Evolutionary conservation across 2,888 invertebrate genomes (phyloP), one percentile per base, ranked within the genome.

Genomic region (Pseudanteris insignis): DNA sequence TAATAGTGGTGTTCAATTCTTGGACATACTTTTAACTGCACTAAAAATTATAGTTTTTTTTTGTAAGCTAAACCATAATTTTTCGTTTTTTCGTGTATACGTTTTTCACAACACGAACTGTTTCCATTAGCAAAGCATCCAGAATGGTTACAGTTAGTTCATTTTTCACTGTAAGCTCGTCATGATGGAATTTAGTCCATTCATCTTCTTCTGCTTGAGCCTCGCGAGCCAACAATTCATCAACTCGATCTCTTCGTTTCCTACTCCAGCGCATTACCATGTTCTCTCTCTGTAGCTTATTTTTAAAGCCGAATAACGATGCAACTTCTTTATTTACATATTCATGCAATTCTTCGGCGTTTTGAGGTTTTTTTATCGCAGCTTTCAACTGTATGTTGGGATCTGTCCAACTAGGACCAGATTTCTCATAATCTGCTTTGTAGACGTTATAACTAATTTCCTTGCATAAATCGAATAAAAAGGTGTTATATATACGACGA

Each of bases 131-230:
- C 10, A 79, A 65, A 5, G 74, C 76, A 47, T 79, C 77, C 28
- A 79, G 55, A 69, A 79, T 78, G 18, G 75, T 72, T 26, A 74
- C 67, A 1, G 88, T 83, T 10, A 85, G 73, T 67, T 84, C 81
- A 68, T 86, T 84, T 70, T 89, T 88, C 12, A 91, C 86, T 25
- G 86, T 83, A 11, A 85, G 80, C 74, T 90, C 90, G 70, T 90
- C 90, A 36, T 84, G 80, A 72, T 89, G 87, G 72, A 88, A 90
- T 72, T 87, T 87, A 1, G 87, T 86, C 90, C 91, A 91, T 64
- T 86, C 85, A 8, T 84, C 81, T 72, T 91, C 90, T 69, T 90
- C 90, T 40, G 86, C 86, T 66, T 86, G 86, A 38, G 88, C 83
- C 76, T 90, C 90, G 50, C 86, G 82, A 18, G 89, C 86, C 47